Evolutionary conservation across 2,888 invertebrate species (phyloP).

Genomic region (Microplitis manilae): DNA sequence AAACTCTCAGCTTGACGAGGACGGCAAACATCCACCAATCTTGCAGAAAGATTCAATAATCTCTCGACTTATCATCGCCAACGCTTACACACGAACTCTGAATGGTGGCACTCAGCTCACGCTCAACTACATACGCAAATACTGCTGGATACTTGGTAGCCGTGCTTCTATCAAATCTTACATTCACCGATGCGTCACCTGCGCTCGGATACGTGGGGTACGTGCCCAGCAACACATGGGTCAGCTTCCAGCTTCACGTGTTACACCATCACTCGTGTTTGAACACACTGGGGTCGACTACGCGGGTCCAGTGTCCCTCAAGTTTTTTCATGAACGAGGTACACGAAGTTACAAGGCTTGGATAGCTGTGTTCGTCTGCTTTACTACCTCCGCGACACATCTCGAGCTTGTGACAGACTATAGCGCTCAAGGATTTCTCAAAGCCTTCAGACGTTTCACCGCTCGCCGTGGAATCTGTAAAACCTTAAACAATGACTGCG

Average conservation of each 20-base stretch:
- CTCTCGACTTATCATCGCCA: not conserved
- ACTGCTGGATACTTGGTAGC: not conserved
- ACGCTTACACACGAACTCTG: not conserved
- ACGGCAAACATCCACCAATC: too few relatives aligned
- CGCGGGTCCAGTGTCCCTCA: constrained; percentile 32
- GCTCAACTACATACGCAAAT: not conserved
- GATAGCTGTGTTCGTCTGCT: constrained; percentile 50
- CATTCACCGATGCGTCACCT: not conserved
- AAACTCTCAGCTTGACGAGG: too few relatives aligned
- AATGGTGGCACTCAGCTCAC: not conserved
- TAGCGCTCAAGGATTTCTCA: constrained; percentile 48
- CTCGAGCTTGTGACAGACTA: constrained; percentile 49
- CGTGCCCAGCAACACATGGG: constrained; percentile 41
- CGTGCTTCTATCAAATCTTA: not conserved
- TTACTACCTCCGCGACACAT: constrained; percentile 49
- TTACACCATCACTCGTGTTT: constrained; percentile 48
- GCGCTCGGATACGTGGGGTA: not conserved
- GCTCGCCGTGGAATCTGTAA: constrained; percentile 45
- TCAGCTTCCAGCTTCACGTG: constrained; percentile 51
- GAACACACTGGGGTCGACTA: constrained; percentile 43
- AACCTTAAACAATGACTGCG: constrained; percentile 48
- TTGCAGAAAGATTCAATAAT: too few relatives aligned
- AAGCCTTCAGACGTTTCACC: constrained; percentile 47
- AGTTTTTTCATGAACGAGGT: constrained; percentile 5
- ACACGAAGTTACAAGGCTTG: constrained; percentile 43